A percentile compares a stretch with the other conserved stretches of the same genome.
Evolutionary conservation across 2,797 vertebrate genomes (phyloP).

Genomic region (Chaetodon trifasciatus): DNA sequence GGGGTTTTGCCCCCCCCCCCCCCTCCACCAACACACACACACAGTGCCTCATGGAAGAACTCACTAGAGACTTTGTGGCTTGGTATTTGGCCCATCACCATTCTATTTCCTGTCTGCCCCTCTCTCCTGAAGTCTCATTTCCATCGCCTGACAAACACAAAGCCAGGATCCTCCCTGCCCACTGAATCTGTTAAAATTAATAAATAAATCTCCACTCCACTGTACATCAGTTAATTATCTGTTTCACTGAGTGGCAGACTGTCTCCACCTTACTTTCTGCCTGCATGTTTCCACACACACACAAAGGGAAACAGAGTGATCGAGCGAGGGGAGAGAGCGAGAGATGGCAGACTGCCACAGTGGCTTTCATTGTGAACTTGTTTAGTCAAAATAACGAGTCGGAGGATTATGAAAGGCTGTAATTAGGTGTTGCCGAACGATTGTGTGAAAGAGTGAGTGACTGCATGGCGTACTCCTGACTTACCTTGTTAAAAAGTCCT

Average conservation of each 20-base stretch:
- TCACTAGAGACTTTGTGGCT: slow-evolving; percentile 76
- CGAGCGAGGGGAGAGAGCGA: slow-evolving; percentile 24
- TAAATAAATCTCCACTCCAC: slow-evolving; percentile 67
- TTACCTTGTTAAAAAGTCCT: slow-evolving; percentile 81
- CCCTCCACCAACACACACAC: slow-evolving; percentile 32
- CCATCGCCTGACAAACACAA: slow-evolving; percentile 79
- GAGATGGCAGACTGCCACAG: slow-evolving; percentile 74
- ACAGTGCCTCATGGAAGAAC: slow-evolving; percentile 60
- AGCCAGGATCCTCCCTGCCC: slow-evolving; percentile 55
- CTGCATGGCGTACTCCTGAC: slow-evolving; percentile 63
- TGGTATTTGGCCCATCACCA: slow-evolving; percentile 81
- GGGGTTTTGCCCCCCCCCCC: slow-evolving; percentile 53
- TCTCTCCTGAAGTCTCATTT: slow-evolving; percentile 79
- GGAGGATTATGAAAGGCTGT: slow-evolving; percentile 81
- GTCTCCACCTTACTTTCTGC: slow-evolving; percentile 67
- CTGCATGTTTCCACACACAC: slow-evolving; percentile 39
- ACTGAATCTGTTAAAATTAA: slow-evolving; percentile 72
- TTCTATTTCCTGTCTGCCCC: slow-evolving; percentile 67
- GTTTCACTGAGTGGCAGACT: slow-evolving; percentile 79
- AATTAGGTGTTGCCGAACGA: slow-evolving; percentile 81
- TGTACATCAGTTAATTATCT: slow-evolving; percentile 82
- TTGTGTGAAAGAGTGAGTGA: slow-evolving; percentile 66
- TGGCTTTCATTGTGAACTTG: slow-evolving; percentile 77
- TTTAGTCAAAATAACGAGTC: slow-evolving; percentile 84
- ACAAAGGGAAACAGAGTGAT: slow-evolving; percentile 10